phyloP scores from a whole-genome alignment of 2,888 invertebrate genomes.

The Hymenopus coronatus region DNA sequence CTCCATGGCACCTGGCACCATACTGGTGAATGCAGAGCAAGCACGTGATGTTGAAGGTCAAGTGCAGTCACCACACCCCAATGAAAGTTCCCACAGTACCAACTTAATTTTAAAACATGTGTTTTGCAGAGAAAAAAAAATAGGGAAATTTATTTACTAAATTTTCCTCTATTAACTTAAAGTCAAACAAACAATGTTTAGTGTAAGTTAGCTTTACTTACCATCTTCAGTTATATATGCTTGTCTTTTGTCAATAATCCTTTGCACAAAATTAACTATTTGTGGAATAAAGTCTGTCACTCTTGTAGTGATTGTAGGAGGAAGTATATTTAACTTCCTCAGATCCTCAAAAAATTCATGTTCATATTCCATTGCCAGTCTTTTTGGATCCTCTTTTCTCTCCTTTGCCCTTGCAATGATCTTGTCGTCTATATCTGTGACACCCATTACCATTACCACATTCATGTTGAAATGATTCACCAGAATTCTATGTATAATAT shows the following conservation, averaged over 20 bases:
- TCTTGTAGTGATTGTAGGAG: constrained; percentile 68
- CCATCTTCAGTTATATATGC: constrained; percentile 70
- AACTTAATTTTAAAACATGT: no score
- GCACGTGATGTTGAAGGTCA: no score
- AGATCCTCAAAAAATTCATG: constrained; percentile 80
- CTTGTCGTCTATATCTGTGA: constrained; percentile 95
- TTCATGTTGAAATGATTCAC: constrained; percentile 72
- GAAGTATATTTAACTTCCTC: constrained; percentile 63
- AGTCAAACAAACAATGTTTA: no score
- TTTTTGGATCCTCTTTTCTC: constrained; percentile 54
- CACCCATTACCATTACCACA: constrained; percentile 80
- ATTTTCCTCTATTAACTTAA: no score
- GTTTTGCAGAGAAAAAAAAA: no score
- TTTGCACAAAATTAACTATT: constrained; percentile 71
- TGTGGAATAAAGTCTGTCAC: constrained; percentile 80
- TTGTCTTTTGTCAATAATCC: constrained; percentile 59
- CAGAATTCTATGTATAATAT: constrained; percentile 81
- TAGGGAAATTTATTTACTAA: no score
- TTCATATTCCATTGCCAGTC: constrained; percentile 67
- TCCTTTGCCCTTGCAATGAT: constrained; percentile 71
- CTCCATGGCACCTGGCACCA: no score
- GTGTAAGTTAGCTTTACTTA: constrained; percentile 37
- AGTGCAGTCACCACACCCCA: no score
- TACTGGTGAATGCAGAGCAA: no score
- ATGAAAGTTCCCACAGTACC: no score